Conservation (phyloP, 2,888 invertebrate species). For the Hyppa rectilinea region DNA sequence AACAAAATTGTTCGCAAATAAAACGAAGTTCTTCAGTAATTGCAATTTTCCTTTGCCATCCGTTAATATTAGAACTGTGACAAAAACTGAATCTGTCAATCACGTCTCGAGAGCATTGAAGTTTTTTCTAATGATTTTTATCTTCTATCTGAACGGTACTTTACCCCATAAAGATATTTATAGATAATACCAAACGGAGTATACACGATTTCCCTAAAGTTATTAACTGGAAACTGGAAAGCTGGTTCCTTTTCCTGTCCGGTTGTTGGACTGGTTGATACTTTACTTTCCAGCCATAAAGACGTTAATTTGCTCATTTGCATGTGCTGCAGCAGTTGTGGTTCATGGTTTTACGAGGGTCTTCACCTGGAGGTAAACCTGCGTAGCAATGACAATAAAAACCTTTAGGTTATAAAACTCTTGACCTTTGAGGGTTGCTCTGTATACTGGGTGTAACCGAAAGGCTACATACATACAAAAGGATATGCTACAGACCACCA, state of each 20-base stretch:
- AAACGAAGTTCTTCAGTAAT: constrained; percentile 1
- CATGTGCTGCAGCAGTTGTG: constrained; percentile 33
- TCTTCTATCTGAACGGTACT: constrained; percentile 40
- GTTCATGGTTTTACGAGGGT: constrained; percentile 24
- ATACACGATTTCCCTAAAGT: constrained; percentile 43
- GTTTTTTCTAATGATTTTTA: constrained; percentile 22
- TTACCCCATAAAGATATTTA: constrained; percentile 48
- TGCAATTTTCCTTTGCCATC: constrained; percentile 21
- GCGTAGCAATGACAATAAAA: background rate
- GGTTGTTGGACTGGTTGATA: constrained; percentile 43
- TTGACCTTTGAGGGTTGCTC: background rate
- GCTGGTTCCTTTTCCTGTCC: constrained; percentile 56
- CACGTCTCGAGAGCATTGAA: constrained; percentile 26
- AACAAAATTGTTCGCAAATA: constrained; percentile 27
- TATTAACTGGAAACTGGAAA: constrained; percentile 62
- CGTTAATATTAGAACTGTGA: constrained; percentile 35
- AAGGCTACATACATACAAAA: too few species aligned
- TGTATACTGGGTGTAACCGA: too few species aligned
- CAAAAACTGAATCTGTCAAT: constrained; percentile 45
- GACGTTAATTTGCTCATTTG: constrained; percentile 47
- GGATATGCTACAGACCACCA: too few species aligned
- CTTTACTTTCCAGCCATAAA: constrained; percentile 60
- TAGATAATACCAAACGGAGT: constrained; percentile 16
- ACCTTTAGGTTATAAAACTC: too few species aligned
- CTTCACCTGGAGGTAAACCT: constrained; percentile 11